Evolutionary conservation across 2,113 vertebrate genomes (phyloP).

Genomic region (Archilochus colubris): DNA sequence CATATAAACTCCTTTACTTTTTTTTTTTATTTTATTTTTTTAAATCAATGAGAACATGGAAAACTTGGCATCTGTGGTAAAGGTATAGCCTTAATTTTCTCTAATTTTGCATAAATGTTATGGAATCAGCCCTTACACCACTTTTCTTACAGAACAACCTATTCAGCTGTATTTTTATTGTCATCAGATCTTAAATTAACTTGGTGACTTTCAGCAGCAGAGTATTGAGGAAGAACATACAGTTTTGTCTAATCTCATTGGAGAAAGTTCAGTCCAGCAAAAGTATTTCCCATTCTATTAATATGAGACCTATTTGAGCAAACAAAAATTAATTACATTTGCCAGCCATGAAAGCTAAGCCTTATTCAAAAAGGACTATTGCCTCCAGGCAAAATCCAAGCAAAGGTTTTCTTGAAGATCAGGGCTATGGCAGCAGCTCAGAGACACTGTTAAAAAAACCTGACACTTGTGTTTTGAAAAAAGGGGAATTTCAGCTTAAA

Average conservation of each 20-base stretch:
- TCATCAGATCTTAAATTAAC: constrained; percentile 34
- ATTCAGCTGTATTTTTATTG: constrained; percentile 14
- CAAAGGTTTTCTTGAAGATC: background rate
- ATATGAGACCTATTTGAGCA: background rate
- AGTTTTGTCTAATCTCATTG: background rate
- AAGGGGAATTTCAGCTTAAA: constrained; percentile 49
- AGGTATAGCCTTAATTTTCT: background rate
- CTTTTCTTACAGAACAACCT: background rate
- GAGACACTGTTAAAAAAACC: background rate
- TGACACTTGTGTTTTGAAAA: constrained; percentile 2
- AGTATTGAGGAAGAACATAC: background rate
- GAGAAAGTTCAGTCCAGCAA: background rate
- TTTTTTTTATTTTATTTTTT: background rate
- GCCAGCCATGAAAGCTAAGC: background rate
- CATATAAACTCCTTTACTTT: background rate
- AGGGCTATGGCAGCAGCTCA: background rate
- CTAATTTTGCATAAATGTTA: background rate
- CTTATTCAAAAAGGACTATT: background rate
- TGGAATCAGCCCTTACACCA: background rate
- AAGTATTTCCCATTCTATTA: background rate
- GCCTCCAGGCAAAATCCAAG: constrained; percentile 5
- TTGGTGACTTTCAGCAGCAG: constrained; percentile 16
- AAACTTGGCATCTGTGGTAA: background rate
- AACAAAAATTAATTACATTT: constrained; percentile 19
- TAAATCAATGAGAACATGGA: background rate